These are phyloP conservation scores for Eudasyphora cyanicolor DNA, from an alignment of 2,888 invertebrate genomes.

Conservation along the genomic window DNA sequence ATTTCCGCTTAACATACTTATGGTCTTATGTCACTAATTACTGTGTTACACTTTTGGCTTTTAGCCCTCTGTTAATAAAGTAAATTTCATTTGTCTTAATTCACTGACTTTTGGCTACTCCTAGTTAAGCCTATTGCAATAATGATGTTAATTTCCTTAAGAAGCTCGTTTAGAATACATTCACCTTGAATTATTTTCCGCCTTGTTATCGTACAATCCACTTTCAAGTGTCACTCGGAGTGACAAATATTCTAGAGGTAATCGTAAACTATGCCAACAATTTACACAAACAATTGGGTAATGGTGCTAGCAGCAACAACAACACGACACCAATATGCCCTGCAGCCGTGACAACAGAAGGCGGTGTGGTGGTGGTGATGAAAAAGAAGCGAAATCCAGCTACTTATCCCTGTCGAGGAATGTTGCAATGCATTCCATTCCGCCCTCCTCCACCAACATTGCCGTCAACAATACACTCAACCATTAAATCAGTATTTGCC, in stretches of 20 bases:
- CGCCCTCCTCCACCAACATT: conserved; percentile 13
- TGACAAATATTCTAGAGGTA: conserved; percentile 50
- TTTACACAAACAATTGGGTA: conserved; percentile 16
- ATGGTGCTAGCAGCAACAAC: neutral
- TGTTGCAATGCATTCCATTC: conserved; percentile 17
- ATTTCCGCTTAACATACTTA: too few relatives aligned
- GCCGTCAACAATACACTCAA: conserved; percentile 15
- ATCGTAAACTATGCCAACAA: conserved; percentile 47
- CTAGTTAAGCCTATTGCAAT: neutral
- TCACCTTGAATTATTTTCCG: conserved; percentile 33
- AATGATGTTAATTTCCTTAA: conserved; percentile 29
- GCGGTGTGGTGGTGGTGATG: neutral
- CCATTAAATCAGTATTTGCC: conserved; percentile 62
- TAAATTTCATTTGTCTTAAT: too few relatives aligned
- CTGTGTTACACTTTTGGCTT: too few relatives aligned
- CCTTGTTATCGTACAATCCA: neutral
- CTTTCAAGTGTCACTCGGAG: conserved; percentile 18
- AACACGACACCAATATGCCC: neutral
- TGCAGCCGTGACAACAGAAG: too few relatives aligned
- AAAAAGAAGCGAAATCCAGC: too few relatives aligned
- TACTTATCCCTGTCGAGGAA: conserved; percentile 38
- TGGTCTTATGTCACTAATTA: too few relatives aligned
- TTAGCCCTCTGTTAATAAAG: too few relatives aligned
- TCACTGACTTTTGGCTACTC: too few relatives aligned
- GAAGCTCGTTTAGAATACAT: conserved; percentile 38